phyloP scores from a whole-genome alignment of 2,113 vertebrate species.

The Ophthalmotilapia sp. region DNA sequence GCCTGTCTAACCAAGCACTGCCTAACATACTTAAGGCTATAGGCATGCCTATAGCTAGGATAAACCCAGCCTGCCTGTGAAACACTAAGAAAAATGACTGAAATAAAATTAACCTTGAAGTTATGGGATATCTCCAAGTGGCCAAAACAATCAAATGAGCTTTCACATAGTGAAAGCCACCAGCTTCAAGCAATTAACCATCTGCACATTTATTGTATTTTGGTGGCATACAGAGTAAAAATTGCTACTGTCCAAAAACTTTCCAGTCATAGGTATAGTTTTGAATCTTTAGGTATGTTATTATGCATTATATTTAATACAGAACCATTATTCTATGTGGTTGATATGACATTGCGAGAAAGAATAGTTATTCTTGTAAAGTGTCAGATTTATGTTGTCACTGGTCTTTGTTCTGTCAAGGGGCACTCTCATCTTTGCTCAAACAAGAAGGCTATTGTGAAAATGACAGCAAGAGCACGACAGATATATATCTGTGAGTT shows the following conservation, averaged over 20 bases:
- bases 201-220: neutral
- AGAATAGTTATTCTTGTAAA: neutral
- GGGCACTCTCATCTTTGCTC: conserved; percentile 4
- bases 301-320: neutral
- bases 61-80: neutral
- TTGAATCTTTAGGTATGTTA: neutral
- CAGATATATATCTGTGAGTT: neutral
- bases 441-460: conserved; percentile 43
- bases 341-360: neutral
- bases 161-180: neutral
- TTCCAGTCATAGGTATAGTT: neutral
- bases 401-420: conserved; percentile 21
- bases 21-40: neutral
- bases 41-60: neutral
- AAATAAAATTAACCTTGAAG: neutral
- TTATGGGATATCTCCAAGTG: neutral
- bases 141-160: neutral
- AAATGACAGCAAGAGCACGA: neutral
- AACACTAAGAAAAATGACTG: neutral
- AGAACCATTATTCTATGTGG: neutral
- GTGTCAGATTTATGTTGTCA: neutral
- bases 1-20: neutral
- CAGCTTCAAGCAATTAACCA: neutral
- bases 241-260: neutral
- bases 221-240: neutral